These are phyloP conservation scores for Labroides dimidiatus DNA, from an alignment of 2,797 vertebrate genomes.

Conservation along the genomic window DNA sequence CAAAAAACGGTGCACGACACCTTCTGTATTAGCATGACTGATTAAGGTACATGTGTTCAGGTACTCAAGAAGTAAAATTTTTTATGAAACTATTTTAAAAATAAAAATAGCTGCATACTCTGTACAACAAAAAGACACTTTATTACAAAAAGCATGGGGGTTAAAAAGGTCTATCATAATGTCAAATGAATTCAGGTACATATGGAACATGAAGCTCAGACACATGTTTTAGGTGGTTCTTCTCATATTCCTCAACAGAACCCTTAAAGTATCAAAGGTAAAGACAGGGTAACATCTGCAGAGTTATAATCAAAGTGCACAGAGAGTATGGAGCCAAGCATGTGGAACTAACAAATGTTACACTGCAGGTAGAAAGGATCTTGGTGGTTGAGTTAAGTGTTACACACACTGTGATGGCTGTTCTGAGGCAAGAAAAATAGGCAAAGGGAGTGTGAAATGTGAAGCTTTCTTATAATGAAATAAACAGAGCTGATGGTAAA, in stretches of 20 bases:
- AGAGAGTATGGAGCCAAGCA: slow-evolving; percentile 72
- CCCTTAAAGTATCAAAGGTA: slow-evolving; percentile 16
- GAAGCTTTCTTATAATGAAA: neutral
- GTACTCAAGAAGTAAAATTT: slow-evolving; percentile 40
- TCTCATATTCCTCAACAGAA: slow-evolving; percentile 46
- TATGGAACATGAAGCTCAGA: slow-evolving; percentile 26
- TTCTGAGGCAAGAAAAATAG: neutral
- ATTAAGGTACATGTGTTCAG: slow-evolving; percentile 32
- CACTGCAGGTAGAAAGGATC: slow-evolving; percentile 44
- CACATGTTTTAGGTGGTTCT: slow-evolving; percentile 42
- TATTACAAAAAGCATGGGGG: slow-evolving; percentile 33
- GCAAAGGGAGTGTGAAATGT: neutral
- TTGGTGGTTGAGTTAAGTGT: slow-evolving; percentile 49
- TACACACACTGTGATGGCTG: too few species aligned
- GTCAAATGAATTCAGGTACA: slow-evolving; percentile 39
- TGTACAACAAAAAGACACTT: slow-evolving; percentile 34
- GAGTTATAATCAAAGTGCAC: slow-evolving; percentile 68
- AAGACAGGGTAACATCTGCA: slow-evolving; percentile 45
- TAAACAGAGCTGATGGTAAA: too few species aligned
- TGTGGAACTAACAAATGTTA: too few species aligned
- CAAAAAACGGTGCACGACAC: slow-evolving; percentile 19
- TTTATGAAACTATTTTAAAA: slow-evolving; percentile 54
- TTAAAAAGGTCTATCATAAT: slow-evolving; percentile 14
- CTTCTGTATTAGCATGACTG: slow-evolving; percentile 13
- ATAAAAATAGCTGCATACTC: slow-evolving; percentile 40